These are phyloP conservation scores for Orycteropus afer DNA, from an alignment of 2,113 vertebrate species.

Conservation along the genomic window DNA sequence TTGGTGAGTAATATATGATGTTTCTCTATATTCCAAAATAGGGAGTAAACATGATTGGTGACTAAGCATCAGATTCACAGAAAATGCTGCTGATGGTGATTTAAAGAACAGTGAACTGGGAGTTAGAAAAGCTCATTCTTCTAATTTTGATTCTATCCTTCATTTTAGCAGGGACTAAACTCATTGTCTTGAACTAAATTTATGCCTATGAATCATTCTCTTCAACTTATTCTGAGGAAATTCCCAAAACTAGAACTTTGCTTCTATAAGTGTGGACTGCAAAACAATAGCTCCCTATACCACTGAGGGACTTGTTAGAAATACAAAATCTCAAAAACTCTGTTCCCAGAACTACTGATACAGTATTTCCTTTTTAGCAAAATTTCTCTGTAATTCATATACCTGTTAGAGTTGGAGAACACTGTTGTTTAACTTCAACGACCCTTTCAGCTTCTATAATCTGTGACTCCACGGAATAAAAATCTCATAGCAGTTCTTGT, in stretches of 20 bases:
- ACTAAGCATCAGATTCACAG: neutral
- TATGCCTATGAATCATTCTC: neutral
- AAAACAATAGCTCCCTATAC: neutral
- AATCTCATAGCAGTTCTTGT: neutral
- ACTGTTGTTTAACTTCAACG: neutral
- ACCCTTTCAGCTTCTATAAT: neutral
- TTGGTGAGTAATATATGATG: neutral
- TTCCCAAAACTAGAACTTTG: neutral
- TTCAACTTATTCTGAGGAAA: neutral
- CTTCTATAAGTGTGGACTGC: neutral
- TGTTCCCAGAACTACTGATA: neutral
- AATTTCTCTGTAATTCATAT: neutral
- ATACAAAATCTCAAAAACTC: too few relatives aligned
- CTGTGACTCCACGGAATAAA: neutral
- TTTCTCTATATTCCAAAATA: slow-evolving; percentile 7
- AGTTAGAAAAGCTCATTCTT: neutral
- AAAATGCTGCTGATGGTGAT: neutral
- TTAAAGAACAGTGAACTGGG: neutral
- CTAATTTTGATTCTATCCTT: neutral
- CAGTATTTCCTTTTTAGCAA: neutral
- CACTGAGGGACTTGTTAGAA: too few relatives aligned
- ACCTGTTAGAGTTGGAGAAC: neutral
- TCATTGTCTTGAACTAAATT: neutral
- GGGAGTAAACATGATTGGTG: neutral
- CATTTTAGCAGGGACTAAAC: neutral